Percentiles rank a stretch among this genome's conserved stretches.
phyloP scores from a whole-genome alignment of 2,113 vertebrate species.

The Strix aluco region DNA sequence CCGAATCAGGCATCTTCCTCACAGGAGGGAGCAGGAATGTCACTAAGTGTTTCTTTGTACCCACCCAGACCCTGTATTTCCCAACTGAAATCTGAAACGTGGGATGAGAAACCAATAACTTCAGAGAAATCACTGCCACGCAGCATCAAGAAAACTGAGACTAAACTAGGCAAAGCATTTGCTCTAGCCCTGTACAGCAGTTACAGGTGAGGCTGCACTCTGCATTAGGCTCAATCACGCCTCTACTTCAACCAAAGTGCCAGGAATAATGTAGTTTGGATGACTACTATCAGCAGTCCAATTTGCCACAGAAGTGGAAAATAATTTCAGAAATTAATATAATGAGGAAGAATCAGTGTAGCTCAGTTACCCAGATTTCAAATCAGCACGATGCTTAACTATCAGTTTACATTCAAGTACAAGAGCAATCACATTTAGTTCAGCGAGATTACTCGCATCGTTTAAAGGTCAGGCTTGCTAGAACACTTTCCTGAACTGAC shows the following conservation, averaged over 20 bases:
- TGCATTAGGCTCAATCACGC: not conserved
- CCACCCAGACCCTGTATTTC: not conserved
- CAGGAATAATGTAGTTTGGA: rapidly evolving
- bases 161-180: rapidly evolving
- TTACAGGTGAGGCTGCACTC: not conserved
- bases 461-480: not conserved
- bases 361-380: not conserved
- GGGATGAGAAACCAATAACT: rapidly evolving
- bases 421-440: not conserved
- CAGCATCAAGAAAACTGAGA: no score
- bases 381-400: not conserved
- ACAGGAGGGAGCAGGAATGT: not conserved
- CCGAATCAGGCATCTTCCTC: not conserved
- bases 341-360: rapidly evolving
- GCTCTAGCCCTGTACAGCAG: not conserved
- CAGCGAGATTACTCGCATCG: rapidly evolving
- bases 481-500: not conserved
- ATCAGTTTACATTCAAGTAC: rapidly evolving
- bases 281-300: not conserved
- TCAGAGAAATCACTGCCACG: rapidly evolving
- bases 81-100: not conserved
- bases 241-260: rapidly evolving
- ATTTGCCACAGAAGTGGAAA: not conserved
- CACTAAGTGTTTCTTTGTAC: no score
- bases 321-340: rapidly evolving